phyloP scores from a whole-genome alignment of 2,113 vertebrate genomes.

The Sorex araneus region DNA sequence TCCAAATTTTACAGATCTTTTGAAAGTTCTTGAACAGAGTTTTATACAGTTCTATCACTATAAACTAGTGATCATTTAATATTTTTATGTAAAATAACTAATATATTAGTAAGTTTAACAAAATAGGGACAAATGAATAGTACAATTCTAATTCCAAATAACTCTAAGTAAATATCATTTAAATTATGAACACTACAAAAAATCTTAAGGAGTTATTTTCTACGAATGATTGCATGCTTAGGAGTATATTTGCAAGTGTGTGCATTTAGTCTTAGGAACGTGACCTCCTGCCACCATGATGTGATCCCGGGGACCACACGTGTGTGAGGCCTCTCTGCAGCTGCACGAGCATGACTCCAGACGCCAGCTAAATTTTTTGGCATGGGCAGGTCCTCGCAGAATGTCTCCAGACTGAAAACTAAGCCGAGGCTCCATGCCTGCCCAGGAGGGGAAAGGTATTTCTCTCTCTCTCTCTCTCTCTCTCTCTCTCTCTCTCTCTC shows the following conservation, averaged over 20 bases:
- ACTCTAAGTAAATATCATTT: not conserved
- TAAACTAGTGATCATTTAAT: not conserved
- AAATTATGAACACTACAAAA: not conserved
- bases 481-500: too few relatives aligned
- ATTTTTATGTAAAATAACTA: constrained; percentile 8
- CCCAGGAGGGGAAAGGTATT: too few relatives aligned
- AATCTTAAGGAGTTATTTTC: not conserved
- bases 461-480: too few relatives aligned
- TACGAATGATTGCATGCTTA: not conserved
- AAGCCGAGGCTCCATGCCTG: too few relatives aligned
- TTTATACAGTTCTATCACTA: not conserved
- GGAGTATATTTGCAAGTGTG: not conserved
- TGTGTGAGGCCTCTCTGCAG: too few relatives aligned
- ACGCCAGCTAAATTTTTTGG: too few relatives aligned
- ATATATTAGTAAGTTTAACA: not conserved
- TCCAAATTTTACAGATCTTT: not conserved
- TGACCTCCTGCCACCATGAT: too few relatives aligned
- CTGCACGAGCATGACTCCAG: too few relatives aligned
- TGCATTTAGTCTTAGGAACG: not conserved
- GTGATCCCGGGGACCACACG: too few relatives aligned
- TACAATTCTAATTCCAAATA: not conserved
- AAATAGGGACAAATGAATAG: not conserved
- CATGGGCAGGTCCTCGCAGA: too few relatives aligned
- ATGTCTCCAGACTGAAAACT: too few relatives aligned
- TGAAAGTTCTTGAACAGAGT: constrained; percentile 3